A percentile compares a stretch with the other conserved stretches of the same genome.
phyloP scores from a whole-genome alignment of 2,888 invertebrate genomes.

The Diplazon laetatorius region DNA sequence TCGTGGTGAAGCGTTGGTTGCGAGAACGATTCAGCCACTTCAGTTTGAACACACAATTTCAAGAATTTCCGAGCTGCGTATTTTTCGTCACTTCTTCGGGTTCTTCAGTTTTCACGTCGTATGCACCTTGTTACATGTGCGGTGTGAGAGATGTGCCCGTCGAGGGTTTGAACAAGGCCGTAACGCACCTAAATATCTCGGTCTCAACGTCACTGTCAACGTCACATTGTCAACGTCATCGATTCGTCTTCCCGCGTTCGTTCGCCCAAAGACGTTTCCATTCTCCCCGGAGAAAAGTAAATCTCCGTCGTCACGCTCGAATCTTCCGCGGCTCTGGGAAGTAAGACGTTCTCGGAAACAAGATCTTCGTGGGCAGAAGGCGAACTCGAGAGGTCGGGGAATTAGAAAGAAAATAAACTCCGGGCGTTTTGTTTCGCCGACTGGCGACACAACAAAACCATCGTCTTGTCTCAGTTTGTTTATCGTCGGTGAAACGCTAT shows the following conservation, averaged over 20 bases:
- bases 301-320: conserved; percentile 32
- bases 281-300: conserved; percentile 40
- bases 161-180: too few relatives aligned
- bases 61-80: conserved; percentile 9
- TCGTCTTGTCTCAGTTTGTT: conserved; percentile 40
- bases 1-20: neutral
- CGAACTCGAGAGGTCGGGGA: neutral
- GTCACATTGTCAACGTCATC: conserved; percentile 43
- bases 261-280: conserved; percentile 37
- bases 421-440: conserved; percentile 27
- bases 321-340: conserved; percentile 29
- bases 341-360: conserved; percentile 38
- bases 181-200: neutral
- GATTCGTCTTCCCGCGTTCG: conserved; percentile 51
- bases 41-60: conserved; percentile 35
- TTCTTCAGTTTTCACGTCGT: conserved; percentile 6
- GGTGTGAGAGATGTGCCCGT: neutral
- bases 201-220: conserved; percentile 38
- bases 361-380: conserved; percentile 26
- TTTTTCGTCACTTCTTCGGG: conserved; percentile 14
- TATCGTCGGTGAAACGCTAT: conserved; percentile 24
- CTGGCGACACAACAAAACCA: conserved; percentile 7
- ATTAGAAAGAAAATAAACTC: conserved; percentile 15
- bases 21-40: conserved; percentile 43
- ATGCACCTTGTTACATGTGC: conserved; percentile 8